These are phyloP conservation scores for Corythoichthys intestinalis DNA, from an alignment of 2,113 vertebrate species.

Conservation along the genomic window DNA sequence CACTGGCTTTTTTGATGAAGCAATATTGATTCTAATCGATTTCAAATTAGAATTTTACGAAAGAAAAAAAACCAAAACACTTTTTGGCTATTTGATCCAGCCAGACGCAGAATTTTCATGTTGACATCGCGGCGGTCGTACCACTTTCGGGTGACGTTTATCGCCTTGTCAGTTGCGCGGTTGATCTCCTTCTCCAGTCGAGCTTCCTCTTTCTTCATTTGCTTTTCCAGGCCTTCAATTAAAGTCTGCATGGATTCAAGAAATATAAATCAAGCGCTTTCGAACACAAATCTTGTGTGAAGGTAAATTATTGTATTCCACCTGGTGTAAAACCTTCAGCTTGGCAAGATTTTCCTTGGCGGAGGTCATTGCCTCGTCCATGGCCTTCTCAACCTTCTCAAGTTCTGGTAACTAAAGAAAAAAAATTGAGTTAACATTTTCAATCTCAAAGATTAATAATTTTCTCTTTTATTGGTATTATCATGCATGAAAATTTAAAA, in stretches of 20 bases:
- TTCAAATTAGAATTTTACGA: no score
- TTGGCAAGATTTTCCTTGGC: conserved; percentile 50
- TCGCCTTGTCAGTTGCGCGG: conserved; percentile 40
- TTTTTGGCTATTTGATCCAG: no score
- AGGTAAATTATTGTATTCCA: conserved; percentile 15
- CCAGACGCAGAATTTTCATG: background rate
- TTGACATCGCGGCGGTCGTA: conserved; percentile 15
- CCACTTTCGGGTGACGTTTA: conserved; percentile 49
- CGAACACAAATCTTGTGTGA: background rate
- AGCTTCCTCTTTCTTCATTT: conserved; percentile 41
- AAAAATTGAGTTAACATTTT: background rate
- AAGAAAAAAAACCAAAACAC: no score
- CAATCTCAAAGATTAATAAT: background rate
- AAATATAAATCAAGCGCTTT: background rate
- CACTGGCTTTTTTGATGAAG: no score
- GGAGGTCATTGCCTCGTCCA: conserved; percentile 55
- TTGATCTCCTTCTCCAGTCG: conserved; percentile 58
- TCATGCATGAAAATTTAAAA: no score
- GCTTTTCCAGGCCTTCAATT: conserved; percentile 31
- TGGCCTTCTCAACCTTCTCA: conserved; percentile 22
- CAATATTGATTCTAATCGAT: no score
- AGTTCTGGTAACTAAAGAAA: conserved; percentile 25
- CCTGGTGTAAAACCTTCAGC: conserved; percentile 57
- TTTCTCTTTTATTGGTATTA: no score
- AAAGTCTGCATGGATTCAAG: conserved; percentile 42